Evolutionary conservation across 2,113 vertebrate genomes (phyloP).

Genomic region (Tor tambroides): DNA sequence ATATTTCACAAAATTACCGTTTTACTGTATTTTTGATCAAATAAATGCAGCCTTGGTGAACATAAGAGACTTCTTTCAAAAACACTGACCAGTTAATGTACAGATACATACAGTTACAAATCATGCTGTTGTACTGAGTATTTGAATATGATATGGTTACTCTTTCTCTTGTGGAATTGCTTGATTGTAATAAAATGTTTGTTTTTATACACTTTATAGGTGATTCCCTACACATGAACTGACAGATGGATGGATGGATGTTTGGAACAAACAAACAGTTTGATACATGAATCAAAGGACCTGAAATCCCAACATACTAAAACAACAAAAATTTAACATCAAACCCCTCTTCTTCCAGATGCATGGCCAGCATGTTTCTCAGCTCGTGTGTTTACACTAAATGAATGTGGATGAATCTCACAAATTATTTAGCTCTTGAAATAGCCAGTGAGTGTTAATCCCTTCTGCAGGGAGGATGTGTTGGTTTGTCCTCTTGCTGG

Average conservation of each 20-base stretch:
- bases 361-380: not conserved
- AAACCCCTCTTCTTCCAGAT: not conserved
- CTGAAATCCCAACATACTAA: not conserved
- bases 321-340: not conserved
- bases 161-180: not conserved
- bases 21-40: not conserved
- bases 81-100: not conserved
- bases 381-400: conserved; percentile 14
- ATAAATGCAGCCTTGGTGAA: not conserved
- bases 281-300: not conserved
- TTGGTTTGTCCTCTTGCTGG: conserved; percentile 22
- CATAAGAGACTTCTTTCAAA: not conserved
- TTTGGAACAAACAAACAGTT: not conserved
- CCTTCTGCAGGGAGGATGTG: conserved; percentile 33
- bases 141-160: not conserved
- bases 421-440: conserved; percentile 45
- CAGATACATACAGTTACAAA: not conserved
- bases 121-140: not conserved
- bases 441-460: conserved; percentile 44
- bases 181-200: not conserved
- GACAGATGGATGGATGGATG: not conserved
- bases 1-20: not conserved
- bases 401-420: conserved; percentile 22
- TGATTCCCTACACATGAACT: not conserved
- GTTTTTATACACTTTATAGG: not conserved